Percentiles rank a stretch among this genome's conserved stretches.
Evolutionary conservation across 23 tunicate species (phyloP).

Genomic region (Trididemnum nubilum): DNA sequence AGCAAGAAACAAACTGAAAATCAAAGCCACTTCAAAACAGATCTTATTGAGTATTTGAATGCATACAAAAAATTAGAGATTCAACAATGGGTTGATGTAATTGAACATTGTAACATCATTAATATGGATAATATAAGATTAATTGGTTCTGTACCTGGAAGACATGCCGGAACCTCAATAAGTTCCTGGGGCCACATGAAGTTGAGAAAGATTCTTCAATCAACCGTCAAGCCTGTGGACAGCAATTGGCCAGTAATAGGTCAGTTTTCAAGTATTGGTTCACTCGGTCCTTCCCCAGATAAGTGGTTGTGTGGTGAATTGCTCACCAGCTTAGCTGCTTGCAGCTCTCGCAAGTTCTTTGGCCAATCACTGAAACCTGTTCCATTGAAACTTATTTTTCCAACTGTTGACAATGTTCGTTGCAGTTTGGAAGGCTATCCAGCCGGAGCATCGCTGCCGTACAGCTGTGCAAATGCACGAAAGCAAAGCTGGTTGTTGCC

Average conservation of each 20-base stretch:
- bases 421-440: constrained; percentile 90
- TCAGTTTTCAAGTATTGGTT: constrained; percentile 96
- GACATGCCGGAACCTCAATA: constrained; percentile 53
- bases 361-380: not conserved
- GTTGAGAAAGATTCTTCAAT: constrained; percentile 42
- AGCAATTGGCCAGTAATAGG: constrained; percentile 85
- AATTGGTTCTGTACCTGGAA: constrained; percentile 84
- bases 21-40: constrained; percentile 36
- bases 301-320: constrained; percentile 89
- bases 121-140: constrained; percentile 52
- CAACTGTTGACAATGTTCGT: constrained; percentile 85
- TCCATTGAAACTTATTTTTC: constrained; percentile 78
- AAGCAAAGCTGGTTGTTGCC: constrained; percentile 71
- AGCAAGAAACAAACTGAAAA: not conserved
- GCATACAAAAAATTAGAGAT: constrained; percentile 49
- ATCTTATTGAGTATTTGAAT: constrained; percentile 56
- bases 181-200: constrained; percentile 78
- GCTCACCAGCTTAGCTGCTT: constrained; percentile 69
- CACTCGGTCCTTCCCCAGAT: constrained; percentile 60
- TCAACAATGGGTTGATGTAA: constrained; percentile 59
- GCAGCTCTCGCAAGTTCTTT: not conserved
- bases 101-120: constrained; percentile 56
- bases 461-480: constrained; percentile 47
- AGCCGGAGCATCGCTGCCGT: constrained; percentile 87
- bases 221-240: constrained; percentile 34